phyloP scores from a whole-genome alignment of 2,888 invertebrate species.

The Hypomecis atomaria region DNA sequence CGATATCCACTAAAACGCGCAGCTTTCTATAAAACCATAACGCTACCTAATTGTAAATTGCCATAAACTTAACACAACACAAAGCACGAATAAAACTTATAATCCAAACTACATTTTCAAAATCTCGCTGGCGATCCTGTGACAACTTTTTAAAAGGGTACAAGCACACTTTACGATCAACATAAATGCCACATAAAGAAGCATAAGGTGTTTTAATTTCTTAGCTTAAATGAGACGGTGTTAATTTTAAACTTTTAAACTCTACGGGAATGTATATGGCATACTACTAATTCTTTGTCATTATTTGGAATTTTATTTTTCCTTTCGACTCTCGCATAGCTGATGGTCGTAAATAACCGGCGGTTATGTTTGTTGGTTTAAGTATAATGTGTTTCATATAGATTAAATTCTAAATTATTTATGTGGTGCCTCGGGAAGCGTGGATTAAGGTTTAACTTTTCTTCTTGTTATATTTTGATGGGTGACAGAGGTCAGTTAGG shows the following conservation, averaged over 20 bases:
- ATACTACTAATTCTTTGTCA: constrained; percentile 75
- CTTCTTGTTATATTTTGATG: constrained; percentile 47
- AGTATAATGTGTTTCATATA: constrained; percentile 72
- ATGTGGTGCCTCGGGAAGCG: constrained; percentile 55
- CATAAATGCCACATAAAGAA: constrained; percentile 83
- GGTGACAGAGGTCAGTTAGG: constrained; percentile 43
- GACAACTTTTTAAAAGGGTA: constrained; percentile 73
- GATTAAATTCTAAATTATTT: constrained; percentile 75
- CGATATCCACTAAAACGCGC: too few species aligned
- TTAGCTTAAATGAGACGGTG: constrained; percentile 76
- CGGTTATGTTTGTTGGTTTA: constrained; percentile 79
- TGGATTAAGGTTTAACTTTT: constrained; percentile 47
- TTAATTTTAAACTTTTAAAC: constrained; percentile 73
- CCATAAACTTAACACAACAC: constrained; percentile 8
- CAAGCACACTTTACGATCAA: constrained; percentile 71
- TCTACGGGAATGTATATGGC: constrained; percentile 58
- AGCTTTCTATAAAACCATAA: background rate
- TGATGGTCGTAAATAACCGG: constrained; percentile 71
- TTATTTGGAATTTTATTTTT: constrained; percentile 69
- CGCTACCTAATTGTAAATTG: background rate
- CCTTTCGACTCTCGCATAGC: constrained; percentile 59
- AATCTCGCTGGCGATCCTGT: constrained; percentile 52
- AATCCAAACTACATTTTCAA: constrained; percentile 42
- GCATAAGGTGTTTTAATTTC: constrained; percentile 82
- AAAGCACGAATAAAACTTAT: constrained; percentile 25